Conservation (phyloP, 2,113 vertebrate species). For the Hystrix brachyura region DNA sequence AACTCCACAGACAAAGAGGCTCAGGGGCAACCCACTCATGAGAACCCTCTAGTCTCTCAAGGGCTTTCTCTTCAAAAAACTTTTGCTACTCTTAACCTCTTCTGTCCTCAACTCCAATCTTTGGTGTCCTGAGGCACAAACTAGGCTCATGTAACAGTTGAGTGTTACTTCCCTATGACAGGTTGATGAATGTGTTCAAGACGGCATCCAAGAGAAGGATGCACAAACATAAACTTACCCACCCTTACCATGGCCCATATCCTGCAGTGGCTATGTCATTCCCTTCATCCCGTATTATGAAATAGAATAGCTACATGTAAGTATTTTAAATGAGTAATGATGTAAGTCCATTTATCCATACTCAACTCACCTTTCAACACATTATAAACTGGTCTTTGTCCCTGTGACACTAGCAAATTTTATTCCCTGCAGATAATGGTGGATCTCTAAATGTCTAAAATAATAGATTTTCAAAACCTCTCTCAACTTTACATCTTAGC, state of each 20-base stretch:
- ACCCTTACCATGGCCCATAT: not conserved
- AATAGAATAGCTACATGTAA: not conserved
- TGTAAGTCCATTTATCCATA: not conserved
- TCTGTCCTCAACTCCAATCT: not conserved
- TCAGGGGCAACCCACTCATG: not conserved
- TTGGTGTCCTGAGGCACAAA: not conserved
- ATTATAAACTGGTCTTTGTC: not conserved
- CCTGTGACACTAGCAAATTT: not conserved
- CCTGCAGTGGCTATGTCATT: not conserved
- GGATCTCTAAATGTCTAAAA: not conserved
- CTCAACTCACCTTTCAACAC: fast-evolving
- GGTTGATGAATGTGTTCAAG: not conserved
- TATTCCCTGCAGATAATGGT: not conserved
- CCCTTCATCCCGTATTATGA: fast-evolving
- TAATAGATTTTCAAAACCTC: not conserved
- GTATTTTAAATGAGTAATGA: not conserved
- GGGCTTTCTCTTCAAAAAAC: not conserved
- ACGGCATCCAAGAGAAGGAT: not conserved
- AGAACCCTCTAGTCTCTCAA: not conserved
- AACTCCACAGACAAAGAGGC: not conserved
- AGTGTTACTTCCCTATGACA: no score
- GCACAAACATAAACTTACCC: not conserved
- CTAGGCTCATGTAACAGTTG: no score
- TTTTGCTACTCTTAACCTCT: not conserved
- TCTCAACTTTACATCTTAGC: not conserved